Percentiles rank a stretch among this genome's conserved stretches.
Conservation (phyloP, 2,113 vertebrate genomes). For the Arizona elegans region DNA sequence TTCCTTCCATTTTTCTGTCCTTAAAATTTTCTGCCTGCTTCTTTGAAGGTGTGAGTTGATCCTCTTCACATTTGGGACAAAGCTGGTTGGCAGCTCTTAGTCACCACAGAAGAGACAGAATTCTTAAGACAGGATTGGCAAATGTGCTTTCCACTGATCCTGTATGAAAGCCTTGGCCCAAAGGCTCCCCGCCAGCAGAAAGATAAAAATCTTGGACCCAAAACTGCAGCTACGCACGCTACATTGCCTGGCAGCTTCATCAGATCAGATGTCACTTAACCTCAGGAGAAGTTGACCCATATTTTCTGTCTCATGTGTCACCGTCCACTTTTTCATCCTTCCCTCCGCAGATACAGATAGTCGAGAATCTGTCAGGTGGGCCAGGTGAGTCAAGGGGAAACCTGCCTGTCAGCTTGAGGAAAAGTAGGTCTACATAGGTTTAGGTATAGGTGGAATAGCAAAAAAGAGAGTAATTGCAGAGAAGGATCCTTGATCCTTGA, state of each 20-base stretch:
- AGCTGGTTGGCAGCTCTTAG: slow-evolving; percentile 25
- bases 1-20: neutral
- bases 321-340: slow-evolving; percentile 33
- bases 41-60: neutral
- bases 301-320: neutral
- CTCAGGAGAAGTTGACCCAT: slow-evolving; percentile 28
- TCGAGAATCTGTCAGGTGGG: slow-evolving; percentile 27
- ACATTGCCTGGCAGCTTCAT: slow-evolving; percentile 27
- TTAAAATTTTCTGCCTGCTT: neutral
- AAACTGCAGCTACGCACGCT: slow-evolving; percentile 8
- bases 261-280: slow-evolving; percentile 7
- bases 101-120: slow-evolving; percentile 21
- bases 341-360: neutral
- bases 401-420: slow-evolving; percentile 17
- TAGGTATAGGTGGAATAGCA: neutral
- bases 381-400: slow-evolving; percentile 9
- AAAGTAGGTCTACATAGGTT: slow-evolving; percentile 1
- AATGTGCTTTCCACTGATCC: slow-evolving; percentile 29
- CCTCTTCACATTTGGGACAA: neutral
- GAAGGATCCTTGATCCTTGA: slow-evolving; percentile 32
- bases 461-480: neutral
- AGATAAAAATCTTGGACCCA: slow-evolving; percentile 56
- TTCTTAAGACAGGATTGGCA: slow-evolving; percentile 29
- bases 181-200: slow-evolving; percentile 34
- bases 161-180: slow-evolving; percentile 46